Percentiles rank a stretch among this genome's conserved stretches.
These are phyloP conservation scores for Pseudomyrmex cubaensis DNA, from an alignment of 1,140 invertebrate genomes.

Conservation along the genomic window DNA sequence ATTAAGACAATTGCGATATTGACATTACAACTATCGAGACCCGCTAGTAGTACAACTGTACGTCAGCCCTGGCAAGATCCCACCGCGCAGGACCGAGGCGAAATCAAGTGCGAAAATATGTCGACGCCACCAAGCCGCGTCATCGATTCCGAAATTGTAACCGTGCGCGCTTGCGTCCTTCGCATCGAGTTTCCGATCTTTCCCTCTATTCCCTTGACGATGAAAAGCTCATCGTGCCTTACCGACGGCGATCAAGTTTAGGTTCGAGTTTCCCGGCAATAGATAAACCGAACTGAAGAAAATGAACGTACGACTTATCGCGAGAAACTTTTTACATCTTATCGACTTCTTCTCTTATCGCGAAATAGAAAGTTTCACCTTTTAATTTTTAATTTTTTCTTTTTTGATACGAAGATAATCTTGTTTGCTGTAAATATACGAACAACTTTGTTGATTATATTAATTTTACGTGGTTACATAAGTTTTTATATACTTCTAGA, in stretches of 20 bases:
- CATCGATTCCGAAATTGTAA: conserved; percentile 63
- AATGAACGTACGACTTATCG: background rate
- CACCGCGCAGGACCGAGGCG: conserved; percentile 61
- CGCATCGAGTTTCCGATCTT: conserved; percentile 22
- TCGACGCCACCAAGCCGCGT: conserved; percentile 37
- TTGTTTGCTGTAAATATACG: background rate
- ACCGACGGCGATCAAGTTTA: conserved; percentile 56
- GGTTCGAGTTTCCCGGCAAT: conserved; percentile 30
- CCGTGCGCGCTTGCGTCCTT: conserved; percentile 58
- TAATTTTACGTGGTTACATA: too few species aligned
- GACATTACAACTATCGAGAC: background rate
- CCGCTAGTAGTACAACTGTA: background rate
- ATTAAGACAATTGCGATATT: background rate
- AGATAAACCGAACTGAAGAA: conserved; percentile 15
- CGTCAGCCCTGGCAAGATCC: conserved; percentile 40
- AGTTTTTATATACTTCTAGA: too few species aligned
- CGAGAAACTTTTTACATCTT: conserved; percentile 11
- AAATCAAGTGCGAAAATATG: conserved; percentile 32
- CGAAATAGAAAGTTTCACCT: too few species aligned
- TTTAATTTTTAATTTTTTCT: background rate
- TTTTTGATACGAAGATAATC: background rate
- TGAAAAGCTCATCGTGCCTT: background rate
- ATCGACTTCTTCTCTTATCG: conserved; percentile 7
- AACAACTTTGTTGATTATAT: too few species aligned
- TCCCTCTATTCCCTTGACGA: background rate